A percentile compares a stretch with the other conserved stretches of the same genome.
Conservation (phyloP, 2,113 vertebrate species). For the Carettochelys insculpta region DNA sequence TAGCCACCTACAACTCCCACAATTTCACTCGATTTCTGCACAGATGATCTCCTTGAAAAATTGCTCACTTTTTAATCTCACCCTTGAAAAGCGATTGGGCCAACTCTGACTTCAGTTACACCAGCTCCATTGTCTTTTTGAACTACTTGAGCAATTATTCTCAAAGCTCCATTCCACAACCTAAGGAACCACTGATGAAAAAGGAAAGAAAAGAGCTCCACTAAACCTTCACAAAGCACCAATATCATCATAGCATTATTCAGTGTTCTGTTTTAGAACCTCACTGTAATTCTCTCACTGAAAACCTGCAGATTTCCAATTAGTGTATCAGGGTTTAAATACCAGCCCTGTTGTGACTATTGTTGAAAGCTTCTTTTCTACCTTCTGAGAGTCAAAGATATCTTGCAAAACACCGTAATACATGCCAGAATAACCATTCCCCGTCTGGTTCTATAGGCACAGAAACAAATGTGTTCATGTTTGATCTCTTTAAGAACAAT, state of each 20-base stretch:
- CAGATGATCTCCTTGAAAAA: constrained; percentile 53
- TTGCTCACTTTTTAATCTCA: constrained; percentile 11
- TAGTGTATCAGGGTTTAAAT: constrained; percentile 59
- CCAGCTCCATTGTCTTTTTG: background rate
- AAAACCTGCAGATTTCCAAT: constrained; percentile 46
- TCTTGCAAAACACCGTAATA: background rate
- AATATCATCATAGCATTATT: constrained; percentile 12
- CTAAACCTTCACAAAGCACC: constrained; percentile 2
- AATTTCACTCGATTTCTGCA: constrained; percentile 37
- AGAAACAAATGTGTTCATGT: constrained; percentile 43
- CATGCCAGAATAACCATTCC: constrained; percentile 44
- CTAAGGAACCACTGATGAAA: background rate
- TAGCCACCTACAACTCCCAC: constrained; percentile 14
- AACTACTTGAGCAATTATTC: constrained; percentile 55
- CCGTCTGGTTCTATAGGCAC: constrained; percentile 41
- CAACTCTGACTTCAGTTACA: constrained; percentile 59
- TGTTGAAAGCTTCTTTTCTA: constrained; percentile 39
- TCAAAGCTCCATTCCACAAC: constrained; percentile 29
- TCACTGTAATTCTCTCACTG: constrained; percentile 7
- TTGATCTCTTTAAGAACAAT: constrained; percentile 42
- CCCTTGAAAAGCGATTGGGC: constrained; percentile 47
- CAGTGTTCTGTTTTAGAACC: constrained; percentile 35
- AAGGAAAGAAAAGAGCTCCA: constrained; percentile 45
- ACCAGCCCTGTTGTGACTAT: constrained; percentile 29
- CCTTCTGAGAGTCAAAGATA: constrained; percentile 30